Conservation (phyloP, 2,797 vertebrate species). For the Mionectes olivaceus region DNA sequence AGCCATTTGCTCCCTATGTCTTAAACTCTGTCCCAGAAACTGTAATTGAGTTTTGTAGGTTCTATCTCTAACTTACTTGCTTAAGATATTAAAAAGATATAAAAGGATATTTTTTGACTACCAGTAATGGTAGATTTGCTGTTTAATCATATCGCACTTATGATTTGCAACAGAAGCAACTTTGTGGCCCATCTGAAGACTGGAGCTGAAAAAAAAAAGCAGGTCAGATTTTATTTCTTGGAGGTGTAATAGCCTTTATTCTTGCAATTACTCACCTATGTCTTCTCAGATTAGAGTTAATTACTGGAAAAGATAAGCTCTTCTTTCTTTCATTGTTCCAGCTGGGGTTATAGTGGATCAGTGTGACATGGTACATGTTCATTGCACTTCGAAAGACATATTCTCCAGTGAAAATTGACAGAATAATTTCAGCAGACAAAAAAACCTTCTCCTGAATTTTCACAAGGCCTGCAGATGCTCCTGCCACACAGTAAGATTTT, state of each 20-base stretch:
- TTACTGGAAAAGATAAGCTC: constrained; percentile 12
- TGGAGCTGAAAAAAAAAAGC: background rate
- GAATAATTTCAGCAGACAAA: background rate
- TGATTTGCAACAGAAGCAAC: background rate
- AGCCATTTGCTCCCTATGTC: background rate
- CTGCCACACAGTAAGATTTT: background rate
- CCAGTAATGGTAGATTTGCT: background rate
- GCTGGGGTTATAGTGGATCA: background rate
- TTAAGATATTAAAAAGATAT: background rate
- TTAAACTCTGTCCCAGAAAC: background rate
- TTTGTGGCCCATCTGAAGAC: background rate
- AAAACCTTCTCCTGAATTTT: background rate
- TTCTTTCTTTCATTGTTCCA: background rate
- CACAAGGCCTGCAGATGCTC: background rate
- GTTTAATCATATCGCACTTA: background rate
- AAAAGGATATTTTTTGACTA: background rate
- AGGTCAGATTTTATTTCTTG: constrained; percentile 1
- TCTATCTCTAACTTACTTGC: background rate
- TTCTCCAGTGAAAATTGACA: background rate
- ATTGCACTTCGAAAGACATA: background rate
- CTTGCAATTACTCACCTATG: constrained; percentile 1
- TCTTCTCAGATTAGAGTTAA: constrained; percentile 30
- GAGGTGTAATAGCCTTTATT: background rate
- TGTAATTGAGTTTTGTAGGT: background rate
- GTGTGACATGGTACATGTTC: background rate